These are phyloP conservation scores for Protophormia terraenovae DNA, from an alignment of 2,888 invertebrate species.

Conservation along the genomic window DNA sequence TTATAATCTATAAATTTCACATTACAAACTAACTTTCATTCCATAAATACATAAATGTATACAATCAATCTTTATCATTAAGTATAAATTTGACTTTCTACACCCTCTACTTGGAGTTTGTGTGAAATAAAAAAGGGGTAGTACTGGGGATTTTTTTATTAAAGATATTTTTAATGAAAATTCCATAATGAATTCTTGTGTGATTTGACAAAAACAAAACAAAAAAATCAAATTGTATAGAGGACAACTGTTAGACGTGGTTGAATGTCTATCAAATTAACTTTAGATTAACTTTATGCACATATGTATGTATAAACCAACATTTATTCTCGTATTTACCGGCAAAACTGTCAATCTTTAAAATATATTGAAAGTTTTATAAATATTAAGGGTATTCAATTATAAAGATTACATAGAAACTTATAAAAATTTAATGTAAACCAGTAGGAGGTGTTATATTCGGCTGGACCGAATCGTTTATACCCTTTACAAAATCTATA, in stretches of 20 bases:
- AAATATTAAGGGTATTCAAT: constrained; percentile 18
- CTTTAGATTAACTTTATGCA: constrained; percentile 79
- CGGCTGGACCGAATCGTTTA: too few species aligned
- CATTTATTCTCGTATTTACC: constrained; percentile 15
- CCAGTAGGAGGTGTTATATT: too few species aligned
- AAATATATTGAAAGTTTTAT: neutral
- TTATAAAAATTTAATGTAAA: too few species aligned
- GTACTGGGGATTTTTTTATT: constrained; percentile 11
- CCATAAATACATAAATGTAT: neutral
- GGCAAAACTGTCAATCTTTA: constrained; percentile 46
- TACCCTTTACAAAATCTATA: too few species aligned
- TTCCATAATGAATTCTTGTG: constrained; percentile 60
- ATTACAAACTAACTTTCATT: constrained; percentile 19
- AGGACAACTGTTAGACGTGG: constrained; percentile 64
- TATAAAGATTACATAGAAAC: too few species aligned
- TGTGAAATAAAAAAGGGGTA: constrained; percentile 6
- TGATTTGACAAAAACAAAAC: constrained; percentile 53
- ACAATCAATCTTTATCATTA: neutral
- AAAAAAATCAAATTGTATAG: neutral
- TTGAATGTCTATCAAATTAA: constrained; percentile 78
- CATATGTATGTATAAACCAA: neutral
- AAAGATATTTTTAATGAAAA: constrained; percentile 62
- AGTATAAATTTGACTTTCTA: neutral
- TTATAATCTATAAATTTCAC: constrained; percentile 27
- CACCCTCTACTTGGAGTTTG: neutral